phyloP scores from a whole-genome alignment of 2,888 invertebrate species.

The Thera obeliscata region DNA sequence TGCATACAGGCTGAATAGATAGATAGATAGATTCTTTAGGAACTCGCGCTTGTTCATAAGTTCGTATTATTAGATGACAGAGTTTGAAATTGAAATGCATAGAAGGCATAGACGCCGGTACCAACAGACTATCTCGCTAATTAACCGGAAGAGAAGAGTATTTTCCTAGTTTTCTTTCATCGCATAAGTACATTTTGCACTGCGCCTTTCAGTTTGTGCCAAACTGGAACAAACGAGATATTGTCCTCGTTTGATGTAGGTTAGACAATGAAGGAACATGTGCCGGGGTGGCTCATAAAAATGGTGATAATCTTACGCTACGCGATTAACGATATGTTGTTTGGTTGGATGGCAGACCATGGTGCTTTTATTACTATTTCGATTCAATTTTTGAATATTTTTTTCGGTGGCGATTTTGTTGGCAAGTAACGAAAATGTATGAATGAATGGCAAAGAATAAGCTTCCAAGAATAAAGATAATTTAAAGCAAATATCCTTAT shows the following conservation, averaged over 20 bases:
- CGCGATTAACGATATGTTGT: constrained; percentile 3
- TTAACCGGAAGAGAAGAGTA: constrained; percentile 44
- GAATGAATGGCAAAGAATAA: too few relatives aligned
- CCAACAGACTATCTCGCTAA: constrained; percentile 37
- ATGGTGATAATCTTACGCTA: constrained; percentile 1
- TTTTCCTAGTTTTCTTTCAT: constrained; percentile 7
- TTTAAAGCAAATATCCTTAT: neutral
- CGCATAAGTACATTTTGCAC: neutral
- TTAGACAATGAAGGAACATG: neutral
- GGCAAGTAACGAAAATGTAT: neutral
- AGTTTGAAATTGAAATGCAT: too few relatives aligned
- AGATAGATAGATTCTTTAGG: too few relatives aligned
- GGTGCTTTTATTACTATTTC: neutral
- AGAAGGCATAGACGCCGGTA: too few relatives aligned
- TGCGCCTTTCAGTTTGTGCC: neutral
- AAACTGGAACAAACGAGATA: neutral
- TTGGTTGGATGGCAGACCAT: neutral
- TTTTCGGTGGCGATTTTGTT: neutral
- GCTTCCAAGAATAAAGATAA: too few relatives aligned
- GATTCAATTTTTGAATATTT: neutral
- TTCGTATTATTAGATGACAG: too few relatives aligned
- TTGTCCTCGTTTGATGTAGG: neutral
- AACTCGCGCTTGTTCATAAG: too few relatives aligned
- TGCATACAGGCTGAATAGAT: too few relatives aligned
- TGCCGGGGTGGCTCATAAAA: neutral